phyloP scores from a whole-genome alignment of 2,797 vertebrate genomes.

The Streptopelia turtur region DNA sequence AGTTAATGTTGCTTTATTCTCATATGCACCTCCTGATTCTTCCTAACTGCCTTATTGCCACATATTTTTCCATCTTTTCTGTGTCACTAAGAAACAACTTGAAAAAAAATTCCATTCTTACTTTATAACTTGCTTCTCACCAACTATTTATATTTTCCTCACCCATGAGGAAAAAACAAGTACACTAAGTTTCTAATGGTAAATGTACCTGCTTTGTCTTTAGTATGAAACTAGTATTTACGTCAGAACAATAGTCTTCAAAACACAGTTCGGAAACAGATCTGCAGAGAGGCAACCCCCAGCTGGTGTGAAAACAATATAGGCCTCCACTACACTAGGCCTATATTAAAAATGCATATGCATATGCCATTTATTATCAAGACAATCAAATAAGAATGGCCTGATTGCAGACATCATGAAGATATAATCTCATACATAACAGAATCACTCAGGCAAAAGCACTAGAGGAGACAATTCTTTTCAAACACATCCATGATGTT shows the following conservation, averaged over 20 bases:
- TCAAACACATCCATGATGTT: not conserved
- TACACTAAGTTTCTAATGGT: not conserved
- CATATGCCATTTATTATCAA: not conserved
- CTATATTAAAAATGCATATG: constrained; percentile 17
- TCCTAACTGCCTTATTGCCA: not conserved
- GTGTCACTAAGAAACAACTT: not conserved
- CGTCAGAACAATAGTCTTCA: not conserved
- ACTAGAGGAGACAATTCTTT: not conserved
- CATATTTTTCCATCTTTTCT: not conserved
- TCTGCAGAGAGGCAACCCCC: not conserved
- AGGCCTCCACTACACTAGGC: not conserved
- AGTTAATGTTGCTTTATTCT: not conserved
- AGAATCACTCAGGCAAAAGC: not conserved
- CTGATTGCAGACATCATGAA: not conserved
- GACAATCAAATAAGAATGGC: not conserved
- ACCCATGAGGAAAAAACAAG: not conserved
- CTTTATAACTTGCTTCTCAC: not conserved
- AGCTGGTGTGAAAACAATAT: not conserved
- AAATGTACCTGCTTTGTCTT: not conserved
- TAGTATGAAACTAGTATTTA: not conserved
- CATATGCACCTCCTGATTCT: not conserved
- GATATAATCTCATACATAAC: not conserved
- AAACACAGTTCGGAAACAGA: not conserved
- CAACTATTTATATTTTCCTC: not conserved
- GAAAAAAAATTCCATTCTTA: not conserved